Percentiles rank a stretch among this genome's conserved stretches.
Conservation (phyloP, 2,888 invertebrate species). For the Apodemia hepburni region DNA sequence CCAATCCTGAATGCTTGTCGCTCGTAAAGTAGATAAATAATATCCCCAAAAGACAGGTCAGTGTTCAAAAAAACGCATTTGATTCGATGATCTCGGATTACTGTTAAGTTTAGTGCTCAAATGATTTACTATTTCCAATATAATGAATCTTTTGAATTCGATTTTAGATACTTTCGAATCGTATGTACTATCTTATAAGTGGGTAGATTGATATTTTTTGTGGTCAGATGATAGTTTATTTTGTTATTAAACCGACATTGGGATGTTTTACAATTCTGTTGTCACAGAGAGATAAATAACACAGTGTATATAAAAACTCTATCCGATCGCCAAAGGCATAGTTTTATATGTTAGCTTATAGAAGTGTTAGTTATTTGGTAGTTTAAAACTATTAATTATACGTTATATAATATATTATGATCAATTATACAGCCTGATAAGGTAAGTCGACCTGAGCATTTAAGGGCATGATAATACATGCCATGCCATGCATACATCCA, state of each 20-base stretch:
- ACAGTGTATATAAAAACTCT: no score
- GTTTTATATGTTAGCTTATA: no score
- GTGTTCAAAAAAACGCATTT: slow-evolving; percentile 30
- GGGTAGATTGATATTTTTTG: slow-evolving; percentile 6
- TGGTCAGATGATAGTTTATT: background rate
- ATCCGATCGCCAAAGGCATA: no score
- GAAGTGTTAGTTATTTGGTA: no score
- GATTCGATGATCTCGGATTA: slow-evolving; percentile 27
- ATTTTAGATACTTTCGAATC: slow-evolving; percentile 10
- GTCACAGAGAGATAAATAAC: no score
- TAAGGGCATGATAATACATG: no score
- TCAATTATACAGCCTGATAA: no score
- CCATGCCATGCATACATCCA: no score
- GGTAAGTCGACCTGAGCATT: no score
- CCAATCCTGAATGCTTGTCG: slow-evolving; percentile 57
- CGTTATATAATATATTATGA: no score
- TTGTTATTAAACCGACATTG: background rate
- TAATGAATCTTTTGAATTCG: slow-evolving; percentile 10
- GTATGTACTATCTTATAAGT: slow-evolving; percentile 10
- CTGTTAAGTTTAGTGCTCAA: slow-evolving; percentile 5
- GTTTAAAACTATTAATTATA: no score
- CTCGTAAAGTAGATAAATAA: slow-evolving; percentile 68
- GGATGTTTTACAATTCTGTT: background rate
- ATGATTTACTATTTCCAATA: slow-evolving; percentile 7
- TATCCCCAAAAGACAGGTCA: slow-evolving; percentile 34